Evolutionary conservation across 64 coral and sea anemone genomes (phyloP).

Genomic region (Dendronephthya gigantea): DNA sequence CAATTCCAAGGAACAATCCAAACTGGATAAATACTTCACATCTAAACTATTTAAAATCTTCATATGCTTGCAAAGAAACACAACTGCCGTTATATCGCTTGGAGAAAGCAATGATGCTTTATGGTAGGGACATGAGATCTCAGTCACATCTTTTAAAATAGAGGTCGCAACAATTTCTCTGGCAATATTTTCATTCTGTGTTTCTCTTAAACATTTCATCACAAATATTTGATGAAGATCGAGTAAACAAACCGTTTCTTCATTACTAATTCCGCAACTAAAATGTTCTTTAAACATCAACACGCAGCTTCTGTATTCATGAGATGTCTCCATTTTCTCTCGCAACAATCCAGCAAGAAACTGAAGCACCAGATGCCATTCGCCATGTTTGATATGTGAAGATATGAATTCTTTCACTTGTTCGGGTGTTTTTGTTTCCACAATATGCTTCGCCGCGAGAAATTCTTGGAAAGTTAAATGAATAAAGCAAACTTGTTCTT

Average conservation of each 20-base stretch:
- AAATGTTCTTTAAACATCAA: background rate
- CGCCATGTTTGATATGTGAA: background rate
- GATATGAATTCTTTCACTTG: background rate
- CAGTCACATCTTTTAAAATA: background rate
- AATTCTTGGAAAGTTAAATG: constrained; percentile 4
- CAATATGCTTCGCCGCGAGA: background rate
- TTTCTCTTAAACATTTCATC: background rate
- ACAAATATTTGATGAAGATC: background rate
- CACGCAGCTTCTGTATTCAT: background rate
- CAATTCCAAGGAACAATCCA: background rate
- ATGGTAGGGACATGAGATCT: background rate
- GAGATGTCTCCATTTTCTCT: background rate
- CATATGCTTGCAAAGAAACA: background rate
- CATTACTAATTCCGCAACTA: background rate
- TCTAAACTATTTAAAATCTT: background rate
- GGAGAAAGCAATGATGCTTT: background rate
- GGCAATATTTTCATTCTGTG: background rate
- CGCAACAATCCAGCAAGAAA: constrained; percentile 7
- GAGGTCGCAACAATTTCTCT: background rate
- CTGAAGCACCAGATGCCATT: background rate
- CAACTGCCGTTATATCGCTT: background rate
- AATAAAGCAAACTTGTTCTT: background rate
- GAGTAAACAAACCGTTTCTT: background rate
- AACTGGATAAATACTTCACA: background rate
- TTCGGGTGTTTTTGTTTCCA: background rate